Percentiles rank a stretch among this genome's conserved stretches.
phyloP scores from a whole-genome alignment of 2,113 vertebrate genomes.

The Platanista minor region DNA sequence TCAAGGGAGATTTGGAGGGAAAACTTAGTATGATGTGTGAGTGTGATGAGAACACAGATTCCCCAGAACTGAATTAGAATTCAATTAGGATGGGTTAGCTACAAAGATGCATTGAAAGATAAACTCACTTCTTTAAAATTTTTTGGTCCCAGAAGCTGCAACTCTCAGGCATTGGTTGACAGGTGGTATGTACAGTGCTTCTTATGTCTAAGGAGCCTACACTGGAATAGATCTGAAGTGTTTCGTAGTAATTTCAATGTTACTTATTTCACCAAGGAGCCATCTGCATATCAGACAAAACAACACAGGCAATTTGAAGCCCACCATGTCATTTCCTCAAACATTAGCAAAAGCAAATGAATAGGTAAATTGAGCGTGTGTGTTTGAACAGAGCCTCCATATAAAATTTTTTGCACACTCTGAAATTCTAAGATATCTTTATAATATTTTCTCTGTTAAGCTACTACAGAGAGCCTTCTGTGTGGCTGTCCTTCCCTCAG shows the following conservation, averaged over 20 bases:
- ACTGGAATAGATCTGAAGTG: neutral
- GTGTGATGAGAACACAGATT: neutral
- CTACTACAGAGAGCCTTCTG: constrained; percentile 27
- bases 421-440: constrained; percentile 6
- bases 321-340: neutral
- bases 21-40: neutral
- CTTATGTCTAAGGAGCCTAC: neutral
- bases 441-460: neutral
- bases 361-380: neutral
- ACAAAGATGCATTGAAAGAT: fast-evolving
- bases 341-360: neutral
- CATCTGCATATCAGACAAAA: neutral
- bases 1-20: neutral
- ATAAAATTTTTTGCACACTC: neutral
- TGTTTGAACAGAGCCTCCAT: neutral
- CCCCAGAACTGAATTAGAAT: neutral
- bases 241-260: neutral
- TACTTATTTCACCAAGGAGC: neutral
- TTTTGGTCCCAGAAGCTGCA: neutral
- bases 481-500: neutral
- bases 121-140: neutral
- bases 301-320: neutral
- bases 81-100: no score
- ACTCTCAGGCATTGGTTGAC: neutral
- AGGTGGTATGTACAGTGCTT: neutral